Conservation (phyloP, 35 echinoderm and acorn worm genomes). For the Lytechinus pictus region DNA sequence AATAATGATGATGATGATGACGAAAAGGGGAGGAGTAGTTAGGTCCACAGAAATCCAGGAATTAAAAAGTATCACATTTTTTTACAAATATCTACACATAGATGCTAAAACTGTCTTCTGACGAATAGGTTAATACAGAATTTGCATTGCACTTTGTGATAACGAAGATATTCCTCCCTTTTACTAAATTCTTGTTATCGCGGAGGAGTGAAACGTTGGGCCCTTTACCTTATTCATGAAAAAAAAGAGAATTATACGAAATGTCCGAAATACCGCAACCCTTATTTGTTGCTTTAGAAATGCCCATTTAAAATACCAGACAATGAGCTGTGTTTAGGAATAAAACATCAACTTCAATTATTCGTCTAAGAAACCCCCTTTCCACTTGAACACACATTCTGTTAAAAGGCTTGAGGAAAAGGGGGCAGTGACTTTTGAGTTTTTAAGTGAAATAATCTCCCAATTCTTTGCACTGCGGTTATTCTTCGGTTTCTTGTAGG, state of each 20-base stretch:
- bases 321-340: not conserved
- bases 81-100: not conserved
- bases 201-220: not conserved
- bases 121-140: no score
- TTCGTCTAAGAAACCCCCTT: not conserved
- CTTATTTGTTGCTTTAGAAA: not conserved
- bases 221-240: not conserved
- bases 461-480: not conserved
- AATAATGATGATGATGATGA: no score
- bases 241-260: not conserved
- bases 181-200: not conserved
- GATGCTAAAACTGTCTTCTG: not conserved
- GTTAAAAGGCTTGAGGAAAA: not conserved
- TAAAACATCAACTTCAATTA: not conserved
- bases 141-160: not conserved
- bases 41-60: no score
- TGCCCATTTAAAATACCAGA: not conserved
- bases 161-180: not conserved
- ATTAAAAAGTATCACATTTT: no score
- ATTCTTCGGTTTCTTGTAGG: not conserved
- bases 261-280: not conserved
- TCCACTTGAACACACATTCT: not conserved
- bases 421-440: not conserved
- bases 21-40: no score
- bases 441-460: not conserved